Evolutionary conservation across 2,797 vertebrate genomes (phyloP).

Genomic region (Scarus forsteni): DNA sequence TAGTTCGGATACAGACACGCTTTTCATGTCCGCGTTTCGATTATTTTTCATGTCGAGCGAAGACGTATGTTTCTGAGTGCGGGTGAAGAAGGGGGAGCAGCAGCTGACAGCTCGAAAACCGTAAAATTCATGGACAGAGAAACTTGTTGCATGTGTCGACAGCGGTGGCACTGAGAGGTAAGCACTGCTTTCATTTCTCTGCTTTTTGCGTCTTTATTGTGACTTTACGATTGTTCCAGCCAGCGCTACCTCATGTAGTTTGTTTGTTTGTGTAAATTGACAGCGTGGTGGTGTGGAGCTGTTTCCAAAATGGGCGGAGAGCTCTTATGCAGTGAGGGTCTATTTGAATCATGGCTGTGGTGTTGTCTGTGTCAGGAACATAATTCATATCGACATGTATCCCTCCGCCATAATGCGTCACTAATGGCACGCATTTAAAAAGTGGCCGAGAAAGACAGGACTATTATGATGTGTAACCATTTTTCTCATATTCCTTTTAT

Average conservation of each 20-base stretch:
- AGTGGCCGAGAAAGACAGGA: too few relatives aligned
- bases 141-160: slow-evolving; percentile 67
- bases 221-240: neutral
- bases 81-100: slow-evolving; percentile 1
- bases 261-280: slow-evolving; percentile 28
- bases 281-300: slow-evolving; percentile 36
- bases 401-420: slow-evolving; percentile 7
- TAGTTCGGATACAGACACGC: neutral
- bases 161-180: slow-evolving; percentile 38
- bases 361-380: slow-evolving; percentile 12
- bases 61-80: neutral
- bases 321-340: neutral
- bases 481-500: too few relatives aligned
- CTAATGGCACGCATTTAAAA: neutral
- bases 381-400: slow-evolving; percentile 2
- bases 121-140: slow-evolving; percentile 7
- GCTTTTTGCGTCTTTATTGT: neutral
- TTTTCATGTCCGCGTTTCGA: neutral
- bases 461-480: too few relatives aligned
- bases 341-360: slow-evolving; percentile 7
- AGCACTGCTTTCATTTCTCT: neutral
- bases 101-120: neutral
- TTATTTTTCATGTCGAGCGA: neutral
- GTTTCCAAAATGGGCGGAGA: slow-evolving; percentile 63
- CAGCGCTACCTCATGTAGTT: neutral